Conservation (phyloP, 1,140 invertebrate species). For the Eumeta japonica region DNA sequence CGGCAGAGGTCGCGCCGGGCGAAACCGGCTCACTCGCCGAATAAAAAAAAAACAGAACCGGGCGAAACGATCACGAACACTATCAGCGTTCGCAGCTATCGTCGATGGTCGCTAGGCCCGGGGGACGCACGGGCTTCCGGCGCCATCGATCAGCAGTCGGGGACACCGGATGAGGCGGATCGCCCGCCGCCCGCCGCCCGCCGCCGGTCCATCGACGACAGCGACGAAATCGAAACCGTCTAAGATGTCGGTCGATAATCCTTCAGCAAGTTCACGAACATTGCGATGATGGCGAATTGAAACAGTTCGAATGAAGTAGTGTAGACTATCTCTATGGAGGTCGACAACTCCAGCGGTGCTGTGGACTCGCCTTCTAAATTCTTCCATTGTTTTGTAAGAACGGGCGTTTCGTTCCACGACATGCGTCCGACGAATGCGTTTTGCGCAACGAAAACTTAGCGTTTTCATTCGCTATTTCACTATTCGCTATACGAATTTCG, state of each 20-base stretch:
- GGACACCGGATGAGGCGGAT: conserved; percentile 31
- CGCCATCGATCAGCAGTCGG: conserved; percentile 25
- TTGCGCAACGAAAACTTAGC: conserved; percentile 24
- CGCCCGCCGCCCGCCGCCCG: conserved; percentile 13
- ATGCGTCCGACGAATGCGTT: conserved; percentile 15
- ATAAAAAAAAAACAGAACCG: conserved; percentile 49
- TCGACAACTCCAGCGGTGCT: too few relatives aligned
- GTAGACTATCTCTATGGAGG: too few relatives aligned
- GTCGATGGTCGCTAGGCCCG: too few relatives aligned
- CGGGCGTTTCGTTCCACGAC: too few relatives aligned
- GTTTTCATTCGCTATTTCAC: conserved; percentile 15
- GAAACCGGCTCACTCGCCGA: conserved; percentile 27
- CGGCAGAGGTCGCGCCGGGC: conserved; percentile 50
- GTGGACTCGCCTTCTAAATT: too few relatives aligned
- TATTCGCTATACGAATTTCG: too few relatives aligned
- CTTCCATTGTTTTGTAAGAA: too few relatives aligned
- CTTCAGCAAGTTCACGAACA: too few relatives aligned
- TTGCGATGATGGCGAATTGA: too few relatives aligned
- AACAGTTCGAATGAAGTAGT: too few relatives aligned
- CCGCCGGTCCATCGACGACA: too few relatives aligned
- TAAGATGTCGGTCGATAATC: too few relatives aligned
- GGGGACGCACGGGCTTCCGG: conserved; percentile 33
- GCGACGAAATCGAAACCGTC: conserved; percentile 25
- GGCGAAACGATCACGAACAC: conserved; percentile 43
- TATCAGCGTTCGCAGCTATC: background rate